These are phyloP conservation scores for Emydocephalus ijimae DNA, from an alignment of 2,113 vertebrate species.

Conservation along the genomic window DNA sequence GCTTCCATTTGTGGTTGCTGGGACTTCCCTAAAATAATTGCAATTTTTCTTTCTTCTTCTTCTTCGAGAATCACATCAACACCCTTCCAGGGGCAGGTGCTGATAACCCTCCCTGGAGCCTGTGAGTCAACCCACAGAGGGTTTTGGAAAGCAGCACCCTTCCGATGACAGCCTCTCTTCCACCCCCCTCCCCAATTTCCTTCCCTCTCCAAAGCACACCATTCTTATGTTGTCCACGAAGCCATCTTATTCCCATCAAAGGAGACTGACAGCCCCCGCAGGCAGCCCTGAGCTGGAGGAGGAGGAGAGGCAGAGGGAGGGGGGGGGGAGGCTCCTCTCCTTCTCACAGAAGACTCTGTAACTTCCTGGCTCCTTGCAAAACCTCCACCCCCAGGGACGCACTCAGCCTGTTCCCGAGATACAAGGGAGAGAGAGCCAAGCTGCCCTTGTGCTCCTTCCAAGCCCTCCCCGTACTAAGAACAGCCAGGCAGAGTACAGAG, in stretches of 20 bases:
- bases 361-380: conserved; percentile 18
- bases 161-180: neutral
- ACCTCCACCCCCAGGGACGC: conserved; percentile 9
- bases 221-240: conserved; percentile 16
- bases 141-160: conserved; percentile 4
- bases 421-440: neutral
- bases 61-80: neutral
- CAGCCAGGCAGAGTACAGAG: neutral
- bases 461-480: neutral
- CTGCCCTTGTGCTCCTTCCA: neutral
- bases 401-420: neutral
- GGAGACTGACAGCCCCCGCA: conserved; percentile 26
- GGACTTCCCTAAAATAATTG: neutral
- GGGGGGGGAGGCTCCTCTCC: neutral
- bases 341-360: neutral
- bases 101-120: conserved; percentile 1
- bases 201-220: neutral
- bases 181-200: neutral
- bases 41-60: neutral
- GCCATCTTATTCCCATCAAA: conserved; percentile 31
- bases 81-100: neutral
- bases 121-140: conserved; percentile 9
- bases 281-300: conserved; percentile 21
- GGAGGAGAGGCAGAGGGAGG: neutral
- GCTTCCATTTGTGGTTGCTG: neutral